Evolutionary conservation across 1,140 invertebrate genomes (phyloP).

Genomic region (roundworm (Caenorhabditis elegans)): DNA sequence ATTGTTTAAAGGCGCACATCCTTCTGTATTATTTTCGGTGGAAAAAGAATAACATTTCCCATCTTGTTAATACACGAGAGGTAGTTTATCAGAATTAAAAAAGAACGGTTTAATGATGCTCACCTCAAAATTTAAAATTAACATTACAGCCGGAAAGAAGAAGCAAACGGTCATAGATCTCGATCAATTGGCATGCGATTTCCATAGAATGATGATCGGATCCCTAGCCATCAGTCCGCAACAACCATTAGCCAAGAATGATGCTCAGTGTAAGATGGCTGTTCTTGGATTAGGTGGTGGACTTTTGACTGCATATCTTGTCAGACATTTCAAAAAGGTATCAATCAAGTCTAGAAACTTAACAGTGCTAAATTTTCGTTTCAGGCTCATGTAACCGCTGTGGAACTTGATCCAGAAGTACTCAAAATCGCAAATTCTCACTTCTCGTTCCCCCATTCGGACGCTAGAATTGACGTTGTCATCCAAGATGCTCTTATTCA

Average conservation of each 20-base stretch:
- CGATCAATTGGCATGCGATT: slow-evolving; percentile 57
- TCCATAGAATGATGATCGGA: slow-evolving; percentile 47
- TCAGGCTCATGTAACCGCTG: slow-evolving; percentile 27
- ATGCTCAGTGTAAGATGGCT: slow-evolving; percentile 32
- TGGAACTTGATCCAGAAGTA: slow-evolving; percentile 56
- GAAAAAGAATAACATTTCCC: no score
- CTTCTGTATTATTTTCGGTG: no score
- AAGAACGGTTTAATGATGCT: no score
- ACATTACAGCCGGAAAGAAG: slow-evolving; percentile 43
- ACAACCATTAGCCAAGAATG: slow-evolving; percentile 4
- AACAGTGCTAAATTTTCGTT: background rate
- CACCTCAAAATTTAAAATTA: background rate
- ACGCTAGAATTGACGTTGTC: slow-evolving; percentile 45
- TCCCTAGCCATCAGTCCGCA: background rate
- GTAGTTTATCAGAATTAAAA: no score
- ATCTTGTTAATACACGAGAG: no score
- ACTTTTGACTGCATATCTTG: slow-evolving; percentile 50
- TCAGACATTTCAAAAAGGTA: slow-evolving; percentile 48
- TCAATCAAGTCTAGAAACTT: background rate
- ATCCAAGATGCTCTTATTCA: slow-evolving; percentile 56
- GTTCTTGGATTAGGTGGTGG: slow-evolving; percentile 60
- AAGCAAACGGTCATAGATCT: slow-evolving; percentile 35
- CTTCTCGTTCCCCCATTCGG: slow-evolving; percentile 50
- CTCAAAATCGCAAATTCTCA: slow-evolving; percentile 52
- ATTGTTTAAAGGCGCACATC: no score